Evolutionary conservation across 2,113 vertebrate genomes (phyloP).

Genomic region (Coryphaenoides rupestris): DNA sequence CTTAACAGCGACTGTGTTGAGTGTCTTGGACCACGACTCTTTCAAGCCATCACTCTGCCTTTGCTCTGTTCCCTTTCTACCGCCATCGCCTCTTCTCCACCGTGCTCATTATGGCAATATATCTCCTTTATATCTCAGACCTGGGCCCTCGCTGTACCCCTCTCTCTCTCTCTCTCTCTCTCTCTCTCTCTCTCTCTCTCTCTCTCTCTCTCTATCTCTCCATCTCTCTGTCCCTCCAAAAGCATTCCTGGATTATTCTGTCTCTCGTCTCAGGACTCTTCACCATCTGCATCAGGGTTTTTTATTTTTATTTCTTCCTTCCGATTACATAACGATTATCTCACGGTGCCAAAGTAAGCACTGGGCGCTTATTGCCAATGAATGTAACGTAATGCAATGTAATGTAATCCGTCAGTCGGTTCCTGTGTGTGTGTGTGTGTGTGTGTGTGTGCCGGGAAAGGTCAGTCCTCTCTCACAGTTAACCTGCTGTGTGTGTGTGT

Average conservation of each 20-base stretch:
- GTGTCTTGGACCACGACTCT: conserved; percentile 14
- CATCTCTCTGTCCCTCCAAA: conserved; percentile 14
- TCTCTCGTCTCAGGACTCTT: conserved; percentile 30
- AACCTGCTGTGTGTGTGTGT: conserved; percentile 56
- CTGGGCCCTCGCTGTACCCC: conserved; percentile 13
- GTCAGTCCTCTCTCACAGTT: conserved; percentile 45
- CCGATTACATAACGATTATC: not conserved
- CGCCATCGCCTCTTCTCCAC: conserved; percentile 12
- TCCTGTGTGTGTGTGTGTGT: conserved; percentile 34
- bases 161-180: not conserved
- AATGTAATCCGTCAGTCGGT: no score
- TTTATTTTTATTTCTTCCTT: conserved; percentile 8
- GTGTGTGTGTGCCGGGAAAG: conserved; percentile 44
- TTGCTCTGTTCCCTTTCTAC: conserved; percentile 26
- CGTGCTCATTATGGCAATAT: conserved; percentile 2
- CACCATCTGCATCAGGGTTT: not conserved
- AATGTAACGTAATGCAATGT: no score
- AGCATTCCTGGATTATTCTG: no score
- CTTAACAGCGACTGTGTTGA: no score
- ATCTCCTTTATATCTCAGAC: conserved; percentile 7
- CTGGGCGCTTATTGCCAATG: conserved; percentile 10
- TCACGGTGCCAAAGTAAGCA: conserved; percentile 3
- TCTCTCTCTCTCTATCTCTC: not conserved
- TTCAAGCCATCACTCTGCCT: conserved; percentile 27
- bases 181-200: not conserved